A percentile compares a stretch with the other conserved stretches of the same genome.
Conservation (phyloP, 64 coral and sea anemone genomes). For the Stylophora pistillata region DNA sequence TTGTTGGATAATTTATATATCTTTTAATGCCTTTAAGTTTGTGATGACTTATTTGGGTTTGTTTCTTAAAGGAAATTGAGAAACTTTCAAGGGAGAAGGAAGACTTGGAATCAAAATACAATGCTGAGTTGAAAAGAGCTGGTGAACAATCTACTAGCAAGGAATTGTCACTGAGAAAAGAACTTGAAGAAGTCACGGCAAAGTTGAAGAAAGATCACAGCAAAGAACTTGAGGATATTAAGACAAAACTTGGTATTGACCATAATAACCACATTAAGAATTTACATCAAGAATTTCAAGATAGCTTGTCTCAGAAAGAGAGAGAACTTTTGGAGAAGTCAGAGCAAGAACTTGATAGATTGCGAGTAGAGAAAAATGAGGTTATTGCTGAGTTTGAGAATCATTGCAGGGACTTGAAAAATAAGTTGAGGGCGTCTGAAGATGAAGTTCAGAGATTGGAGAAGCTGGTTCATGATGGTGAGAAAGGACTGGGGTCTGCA, state of each 20-base stretch:
- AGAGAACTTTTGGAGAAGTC: slow-evolving; percentile 44
- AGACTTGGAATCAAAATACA: slow-evolving; percentile 82
- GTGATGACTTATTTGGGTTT: not conserved
- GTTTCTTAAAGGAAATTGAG: slow-evolving; percentile 56
- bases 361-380: slow-evolving; percentile 69
- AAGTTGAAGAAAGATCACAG: slow-evolving; percentile 60
- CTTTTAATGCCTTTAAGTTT: no score
- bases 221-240: slow-evolving; percentile 60
- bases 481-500: slow-evolving; percentile 89
- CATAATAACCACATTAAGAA: slow-evolving; percentile 35
- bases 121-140: slow-evolving; percentile 65
- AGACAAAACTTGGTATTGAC: slow-evolving; percentile 45
- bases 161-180: slow-evolving; percentile 67
- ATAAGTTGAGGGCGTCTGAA: slow-evolving; percentile 55
- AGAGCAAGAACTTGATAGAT: slow-evolving; percentile 61
- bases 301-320: slow-evolving; percentile 42
- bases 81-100: slow-evolving; percentile 75
- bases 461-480: slow-evolving; percentile 75
- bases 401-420: slow-evolving; percentile 75
- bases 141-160: slow-evolving; percentile 69
- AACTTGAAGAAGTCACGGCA: slow-evolving; percentile 73
- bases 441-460: slow-evolving; percentile 72
- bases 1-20: no score
- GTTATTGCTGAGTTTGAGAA: slow-evolving; percentile 70
- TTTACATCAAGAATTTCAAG: slow-evolving; percentile 58